phyloP scores from a whole-genome alignment of 1,140 invertebrate species.

The Teleogryllus occipitalis region DNA sequence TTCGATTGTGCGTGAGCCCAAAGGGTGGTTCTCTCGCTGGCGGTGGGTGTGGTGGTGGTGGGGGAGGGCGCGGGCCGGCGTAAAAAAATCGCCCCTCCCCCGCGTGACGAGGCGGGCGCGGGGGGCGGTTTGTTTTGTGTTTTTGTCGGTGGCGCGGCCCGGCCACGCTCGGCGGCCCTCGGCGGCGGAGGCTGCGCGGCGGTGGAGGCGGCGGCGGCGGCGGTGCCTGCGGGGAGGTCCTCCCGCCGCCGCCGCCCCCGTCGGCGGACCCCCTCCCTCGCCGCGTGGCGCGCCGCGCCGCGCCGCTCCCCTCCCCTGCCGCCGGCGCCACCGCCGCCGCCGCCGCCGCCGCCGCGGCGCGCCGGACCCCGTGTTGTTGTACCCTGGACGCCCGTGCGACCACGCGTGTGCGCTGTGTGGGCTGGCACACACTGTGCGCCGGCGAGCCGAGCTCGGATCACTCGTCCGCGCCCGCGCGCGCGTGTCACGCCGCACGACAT shows the following conservation, averaged over 20 bases:
- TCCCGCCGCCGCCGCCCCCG: too few species aligned
- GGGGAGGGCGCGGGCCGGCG: too few species aligned
- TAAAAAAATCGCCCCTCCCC: background rate
- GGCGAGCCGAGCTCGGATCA: background rate
- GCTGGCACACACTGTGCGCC: background rate
- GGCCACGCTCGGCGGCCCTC: background rate
- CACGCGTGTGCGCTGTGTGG: background rate
- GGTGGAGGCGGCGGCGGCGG: too few species aligned
- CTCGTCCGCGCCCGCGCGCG: too few species aligned
- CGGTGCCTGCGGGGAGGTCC: background rate
- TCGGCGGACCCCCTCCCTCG: background rate
- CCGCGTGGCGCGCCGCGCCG: too few species aligned
- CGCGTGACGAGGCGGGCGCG: background rate
- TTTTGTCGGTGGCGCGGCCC: background rate
- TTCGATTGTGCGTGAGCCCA: background rate
- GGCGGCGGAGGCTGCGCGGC: too few species aligned
- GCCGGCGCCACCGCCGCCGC: too few species aligned
- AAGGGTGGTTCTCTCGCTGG: background rate
- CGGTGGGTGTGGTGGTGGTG: too few species aligned
- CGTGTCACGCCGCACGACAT: too few species aligned
- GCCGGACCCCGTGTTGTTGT: conserved; percentile 2
- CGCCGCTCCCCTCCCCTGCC: background rate
- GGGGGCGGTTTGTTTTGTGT: background rate
- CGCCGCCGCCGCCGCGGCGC: too few species aligned
- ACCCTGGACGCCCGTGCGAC: background rate